These are phyloP conservation scores for Spinibarbus caldwelli DNA, from an alignment of 2,797 vertebrate species.

Conservation along the genomic window DNA sequence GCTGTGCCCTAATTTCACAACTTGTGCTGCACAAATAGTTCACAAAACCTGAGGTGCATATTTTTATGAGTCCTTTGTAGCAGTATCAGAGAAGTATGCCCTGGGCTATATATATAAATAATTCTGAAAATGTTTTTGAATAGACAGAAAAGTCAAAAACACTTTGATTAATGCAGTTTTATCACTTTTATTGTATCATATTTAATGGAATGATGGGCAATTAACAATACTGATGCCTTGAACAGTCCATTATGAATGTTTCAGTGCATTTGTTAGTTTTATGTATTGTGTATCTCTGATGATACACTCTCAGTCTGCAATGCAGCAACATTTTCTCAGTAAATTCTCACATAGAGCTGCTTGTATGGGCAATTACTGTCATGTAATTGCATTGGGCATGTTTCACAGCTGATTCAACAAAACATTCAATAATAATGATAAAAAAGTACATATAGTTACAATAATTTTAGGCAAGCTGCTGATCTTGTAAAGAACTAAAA, in stretches of 20 bases:
- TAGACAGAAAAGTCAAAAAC: neutral
- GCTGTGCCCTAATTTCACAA: neutral
- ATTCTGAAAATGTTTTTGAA: neutral
- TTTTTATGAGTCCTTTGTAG: neutral
- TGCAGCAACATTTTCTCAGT: neutral
- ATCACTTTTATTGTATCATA: neutral
- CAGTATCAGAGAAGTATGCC: neutral
- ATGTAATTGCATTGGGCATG: neutral
- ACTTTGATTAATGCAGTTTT: neutral
- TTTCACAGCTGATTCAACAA: neutral
- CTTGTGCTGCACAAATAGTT: neutral
- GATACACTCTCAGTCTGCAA: conserved; percentile 3
- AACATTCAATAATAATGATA: neutral
- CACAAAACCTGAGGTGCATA: neutral
- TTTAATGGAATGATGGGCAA: neutral
- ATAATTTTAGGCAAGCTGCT: neutral
- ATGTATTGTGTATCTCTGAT: conserved; percentile 4
- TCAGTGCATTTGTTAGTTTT: no score
- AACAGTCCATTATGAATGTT: neutral
- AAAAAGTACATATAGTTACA: neutral
- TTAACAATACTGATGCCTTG: neutral
- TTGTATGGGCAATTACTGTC: neutral
- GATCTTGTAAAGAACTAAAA: neutral
- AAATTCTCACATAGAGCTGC: neutral
- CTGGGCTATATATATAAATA: neutral